phyloP scores from a whole-genome alignment of 2,888 invertebrate species.

The Ormyrus pomaceus region DNA sequence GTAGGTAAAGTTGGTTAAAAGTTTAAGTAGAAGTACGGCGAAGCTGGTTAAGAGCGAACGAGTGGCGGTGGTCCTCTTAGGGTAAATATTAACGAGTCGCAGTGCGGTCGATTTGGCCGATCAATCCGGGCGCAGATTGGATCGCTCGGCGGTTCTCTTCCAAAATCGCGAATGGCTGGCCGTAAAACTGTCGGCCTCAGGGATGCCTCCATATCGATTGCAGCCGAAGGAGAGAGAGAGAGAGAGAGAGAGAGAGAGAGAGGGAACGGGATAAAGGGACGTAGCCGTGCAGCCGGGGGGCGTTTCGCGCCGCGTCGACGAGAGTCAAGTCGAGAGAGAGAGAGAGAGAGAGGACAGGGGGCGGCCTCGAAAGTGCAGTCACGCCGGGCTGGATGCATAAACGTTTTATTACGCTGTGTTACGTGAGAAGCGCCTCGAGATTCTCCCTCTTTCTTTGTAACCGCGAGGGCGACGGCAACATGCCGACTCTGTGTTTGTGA shows the following conservation, averaged over 20 bases:
- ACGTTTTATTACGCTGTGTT: constrained; percentile 59
- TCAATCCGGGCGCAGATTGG: constrained; percentile 64
- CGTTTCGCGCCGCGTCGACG: constrained; percentile 77
- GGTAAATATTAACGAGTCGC: constrained; percentile 41
- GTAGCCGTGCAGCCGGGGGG: constrained; percentile 67
- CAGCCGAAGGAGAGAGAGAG: no score
- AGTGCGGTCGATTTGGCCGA: constrained; percentile 53
- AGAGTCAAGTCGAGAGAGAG: constrained; percentile 65
- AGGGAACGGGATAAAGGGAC: no score
- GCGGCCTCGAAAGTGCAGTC: constrained; percentile 77
- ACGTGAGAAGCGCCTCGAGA: constrained; percentile 54
- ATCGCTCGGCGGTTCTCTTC: constrained; percentile 65
- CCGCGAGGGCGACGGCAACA: neutral
- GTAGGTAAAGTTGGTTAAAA: no score
- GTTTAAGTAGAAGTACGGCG: no score
- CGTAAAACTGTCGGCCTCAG: constrained; percentile 4
- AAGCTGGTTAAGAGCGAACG: no score
- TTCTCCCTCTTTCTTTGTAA: neutral
- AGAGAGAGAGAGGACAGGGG: no score
- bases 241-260: neutral
- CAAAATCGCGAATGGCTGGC: constrained; percentile 67
- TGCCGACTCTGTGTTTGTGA: neutral
- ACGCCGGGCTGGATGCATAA: constrained; percentile 75
- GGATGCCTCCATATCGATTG: constrained; percentile 14
- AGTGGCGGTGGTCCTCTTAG: neutral